Percentiles rank a stretch among this genome's conserved stretches.
These are phyloP conservation scores for Strigops habroptila DNA, from an alignment of 2,113 vertebrate genomes.

Conservation along the genomic window DNA sequence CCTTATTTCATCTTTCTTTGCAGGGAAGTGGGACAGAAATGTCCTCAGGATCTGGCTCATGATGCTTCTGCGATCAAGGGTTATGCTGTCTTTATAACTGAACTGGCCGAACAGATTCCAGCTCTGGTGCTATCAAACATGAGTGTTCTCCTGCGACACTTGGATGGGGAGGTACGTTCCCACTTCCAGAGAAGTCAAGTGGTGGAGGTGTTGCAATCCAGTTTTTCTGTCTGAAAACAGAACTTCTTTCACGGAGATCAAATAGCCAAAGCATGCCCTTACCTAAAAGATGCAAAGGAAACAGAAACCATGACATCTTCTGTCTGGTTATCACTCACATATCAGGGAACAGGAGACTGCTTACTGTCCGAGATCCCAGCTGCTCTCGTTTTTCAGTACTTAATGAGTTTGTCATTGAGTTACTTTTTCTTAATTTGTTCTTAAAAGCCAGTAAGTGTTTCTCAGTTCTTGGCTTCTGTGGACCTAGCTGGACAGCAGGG, in stretches of 20 bases:
- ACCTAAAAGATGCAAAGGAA: not conserved
- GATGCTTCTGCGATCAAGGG: slow-evolving; percentile 84
- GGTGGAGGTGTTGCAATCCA: not conserved
- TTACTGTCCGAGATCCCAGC: not conserved
- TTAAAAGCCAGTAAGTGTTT: not conserved
- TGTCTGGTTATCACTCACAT: not conserved
- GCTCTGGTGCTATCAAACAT: slow-evolving; percentile 86
- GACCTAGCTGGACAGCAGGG: not conserved
- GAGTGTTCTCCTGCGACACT: slow-evolving; percentile 85
- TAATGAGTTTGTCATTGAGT: not conserved
- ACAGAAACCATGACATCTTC: not conserved
- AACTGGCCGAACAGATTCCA: slow-evolving; percentile 82
- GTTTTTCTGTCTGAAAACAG: not conserved
- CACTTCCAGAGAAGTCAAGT: not conserved
- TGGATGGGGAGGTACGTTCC: slow-evolving; percentile 87
- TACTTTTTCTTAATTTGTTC: not conserved
- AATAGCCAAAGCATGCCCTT: not conserved
- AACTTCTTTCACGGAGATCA: not conserved
- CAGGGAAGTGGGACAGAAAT: slow-evolving; percentile 94
- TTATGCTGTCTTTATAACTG: slow-evolving; percentile 85
- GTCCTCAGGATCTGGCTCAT: slow-evolving; percentile 82
- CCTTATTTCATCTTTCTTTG: not conserved
- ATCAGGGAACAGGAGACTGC: not conserved
- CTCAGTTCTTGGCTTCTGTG: not conserved
- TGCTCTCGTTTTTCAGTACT: not conserved